These are phyloP conservation scores for Tetragonula carbonaria DNA, from an alignment of 2,888 invertebrate genomes.

Conservation along the genomic window DNA sequence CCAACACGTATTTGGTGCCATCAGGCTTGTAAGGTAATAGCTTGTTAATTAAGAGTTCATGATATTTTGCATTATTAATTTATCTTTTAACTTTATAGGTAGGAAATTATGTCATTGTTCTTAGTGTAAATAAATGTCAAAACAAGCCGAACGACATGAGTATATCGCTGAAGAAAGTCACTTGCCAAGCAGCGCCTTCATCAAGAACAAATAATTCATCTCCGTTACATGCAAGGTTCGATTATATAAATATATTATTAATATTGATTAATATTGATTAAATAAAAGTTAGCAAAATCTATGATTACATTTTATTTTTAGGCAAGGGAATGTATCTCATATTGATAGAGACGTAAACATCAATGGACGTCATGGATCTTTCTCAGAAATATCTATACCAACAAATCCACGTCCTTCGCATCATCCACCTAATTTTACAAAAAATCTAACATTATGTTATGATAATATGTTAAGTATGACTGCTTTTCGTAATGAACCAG, in stretches of 20 bases:
- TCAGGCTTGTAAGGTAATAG: slow-evolving; percentile 91
- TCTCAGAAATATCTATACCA: slow-evolving; percentile 70
- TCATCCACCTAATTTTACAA: slow-evolving; percentile 60
- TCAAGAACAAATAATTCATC: slow-evolving; percentile 53
- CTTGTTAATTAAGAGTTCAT: background rate
- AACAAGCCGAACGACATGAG: slow-evolving; percentile 78
- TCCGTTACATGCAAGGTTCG: slow-evolving; percentile 74
- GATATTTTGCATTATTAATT: background rate
- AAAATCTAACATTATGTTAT: slow-evolving; percentile 64
- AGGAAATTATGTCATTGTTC: slow-evolving; percentile 91
- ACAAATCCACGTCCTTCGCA: slow-evolving; percentile 44
- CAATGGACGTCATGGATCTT: slow-evolving; percentile 88
- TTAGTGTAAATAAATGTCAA: slow-evolving; percentile 84
- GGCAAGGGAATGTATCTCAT: slow-evolving; percentile 85
- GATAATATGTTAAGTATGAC: slow-evolving; percentile 86
- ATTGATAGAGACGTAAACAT: slow-evolving; percentile 90
- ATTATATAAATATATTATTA: background rate
- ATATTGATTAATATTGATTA: background rate
- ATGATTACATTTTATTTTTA: slow-evolving; percentile 45
- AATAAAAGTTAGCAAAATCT: background rate
- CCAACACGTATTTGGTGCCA: slow-evolving; percentile 97
- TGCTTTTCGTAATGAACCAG: slow-evolving; percentile 85
- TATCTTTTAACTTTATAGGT: slow-evolving; percentile 82
- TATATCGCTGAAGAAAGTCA: slow-evolving; percentile 75
- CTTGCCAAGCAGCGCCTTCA: slow-evolving; percentile 71